Evolutionary conservation across 2,888 invertebrate species (phyloP), one percentile per base, ranked within the genome.

Genomic region (Eristalis tenax): DNA sequence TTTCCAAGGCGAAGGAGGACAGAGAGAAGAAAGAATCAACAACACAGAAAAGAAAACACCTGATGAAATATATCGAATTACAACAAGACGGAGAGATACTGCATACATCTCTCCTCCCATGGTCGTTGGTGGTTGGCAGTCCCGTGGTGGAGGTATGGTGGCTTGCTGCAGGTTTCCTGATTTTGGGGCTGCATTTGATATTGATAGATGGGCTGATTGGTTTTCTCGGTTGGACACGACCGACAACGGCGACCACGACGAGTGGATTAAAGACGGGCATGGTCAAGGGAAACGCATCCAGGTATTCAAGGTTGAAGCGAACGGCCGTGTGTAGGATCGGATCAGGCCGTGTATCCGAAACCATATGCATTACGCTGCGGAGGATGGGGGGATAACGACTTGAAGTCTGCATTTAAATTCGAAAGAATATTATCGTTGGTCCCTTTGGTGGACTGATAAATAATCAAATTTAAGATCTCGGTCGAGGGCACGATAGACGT

Each of bases 41-140:
- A 22, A 22, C 15, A 70, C 50, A 38, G 69, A 59, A 70, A 70
- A 65, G 74, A 82, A 71, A 71, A 75, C 86, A 83, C 79, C 86
- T 86, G 83, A 86, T 82, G 86, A 79, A 83, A 68, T 83, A 79
- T 87, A 83, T 87, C 83, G 79, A 87, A 79, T 87, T 83, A 87
- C 86, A 50, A 50, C 59, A 3, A 26, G 26, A 26, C 11, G 28
- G 78, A 64, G 61, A 75, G 69, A 79, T 82, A 83, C 70, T 64
- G 64, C 83, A 71, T 78, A 18, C 18, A 71, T 78, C 68, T 70
- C 32, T 75, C 59, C 43, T 65, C 79, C 50, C 15, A 18, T 6
- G n/a, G 15, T 22, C 28, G 66, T 1, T 26, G 56, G 50, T 18
- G 50, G 50, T 50, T 50, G 18, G 50, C 50, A 50, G 50, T 50